Evolutionary conservation across 2,113 vertebrate species (phyloP).

Genomic region (Pica pica): DNA sequence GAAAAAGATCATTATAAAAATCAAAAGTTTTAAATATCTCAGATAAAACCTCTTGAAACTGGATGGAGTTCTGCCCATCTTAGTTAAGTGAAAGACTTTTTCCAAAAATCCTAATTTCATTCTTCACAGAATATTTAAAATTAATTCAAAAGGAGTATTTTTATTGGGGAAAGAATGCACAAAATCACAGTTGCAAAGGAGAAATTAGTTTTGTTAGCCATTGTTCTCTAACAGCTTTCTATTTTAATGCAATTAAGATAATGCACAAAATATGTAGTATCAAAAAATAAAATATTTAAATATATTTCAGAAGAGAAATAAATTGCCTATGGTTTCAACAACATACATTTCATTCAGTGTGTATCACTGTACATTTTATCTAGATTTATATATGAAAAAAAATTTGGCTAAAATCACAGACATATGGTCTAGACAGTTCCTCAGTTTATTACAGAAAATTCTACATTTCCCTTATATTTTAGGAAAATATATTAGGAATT

Average conservation of each 20-base stretch:
- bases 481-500: not conserved
- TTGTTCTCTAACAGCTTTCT: not conserved
- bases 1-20: not conserved
- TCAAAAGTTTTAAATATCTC: not conserved
- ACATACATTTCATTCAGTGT: not conserved
- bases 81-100: not conserved
- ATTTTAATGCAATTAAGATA: not conserved
- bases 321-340: not conserved
- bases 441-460: not conserved
- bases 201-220: not conserved
- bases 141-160: not conserved
- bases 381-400: not conserved
- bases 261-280: not conserved
- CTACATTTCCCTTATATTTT: not conserved
- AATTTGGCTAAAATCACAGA: not conserved
- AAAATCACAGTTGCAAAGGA: not conserved
- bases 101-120: not conserved
- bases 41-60: not conserved
- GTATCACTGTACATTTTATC: not conserved
- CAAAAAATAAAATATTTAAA: not conserved
- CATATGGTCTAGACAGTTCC: not conserved
- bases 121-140: not conserved
- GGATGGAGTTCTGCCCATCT: accelerated
- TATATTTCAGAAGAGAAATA: not conserved
- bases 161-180: not conserved